These are phyloP conservation scores for Himalopsyche tibetana DNA, from an alignment of 2,888 invertebrate species.

Conservation along the genomic window DNA sequence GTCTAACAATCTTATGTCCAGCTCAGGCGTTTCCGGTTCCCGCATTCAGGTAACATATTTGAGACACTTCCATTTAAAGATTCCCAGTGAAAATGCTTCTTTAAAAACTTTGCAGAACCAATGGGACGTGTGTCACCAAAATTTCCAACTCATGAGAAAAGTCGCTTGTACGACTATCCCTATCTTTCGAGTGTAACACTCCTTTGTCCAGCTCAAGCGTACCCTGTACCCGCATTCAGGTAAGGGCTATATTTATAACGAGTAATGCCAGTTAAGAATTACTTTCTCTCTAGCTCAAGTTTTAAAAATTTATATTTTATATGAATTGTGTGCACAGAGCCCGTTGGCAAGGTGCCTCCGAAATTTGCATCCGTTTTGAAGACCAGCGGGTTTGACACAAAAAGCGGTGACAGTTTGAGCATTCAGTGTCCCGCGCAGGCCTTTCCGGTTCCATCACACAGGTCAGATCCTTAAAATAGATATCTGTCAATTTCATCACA, in stretches of 20 bases:
- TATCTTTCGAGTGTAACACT: slow-evolving; percentile 75
- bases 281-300: background rate
- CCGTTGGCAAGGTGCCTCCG: slow-evolving; percentile 76
- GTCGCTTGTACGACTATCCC: slow-evolving; percentile 73
- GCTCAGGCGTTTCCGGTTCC: slow-evolving; percentile 85
- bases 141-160: slow-evolving; percentile 74
- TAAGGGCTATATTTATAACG: slow-evolving; percentile 69
- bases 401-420: slow-evolving; percentile 69
- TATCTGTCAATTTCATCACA: background rate
- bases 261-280: too few relatives aligned
- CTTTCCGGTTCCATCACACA: slow-evolving; percentile 71
- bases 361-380: slow-evolving; percentile 78
- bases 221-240: slow-evolving; percentile 85
- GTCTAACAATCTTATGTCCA: slow-evolving; percentile 80
- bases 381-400: slow-evolving; percentile 70
- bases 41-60: slow-evolving; percentile 76
- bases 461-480: slow-evolving; percentile 50
- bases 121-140: slow-evolving; percentile 86
- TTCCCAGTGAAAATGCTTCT: background rate
- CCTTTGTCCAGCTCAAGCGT: slow-evolving; percentile 82
- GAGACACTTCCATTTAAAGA: background rate
- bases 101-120: slow-evolving; percentile 77
- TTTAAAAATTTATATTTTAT: slow-evolving; percentile 44
- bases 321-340: slow-evolving; percentile 68
- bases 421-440: slow-evolving; percentile 77